A percentile compares a stretch with the other conserved stretches of the same genome.
phyloP scores from a whole-genome alignment of 2,888 invertebrate species.

The Microplitis manilae region DNA sequence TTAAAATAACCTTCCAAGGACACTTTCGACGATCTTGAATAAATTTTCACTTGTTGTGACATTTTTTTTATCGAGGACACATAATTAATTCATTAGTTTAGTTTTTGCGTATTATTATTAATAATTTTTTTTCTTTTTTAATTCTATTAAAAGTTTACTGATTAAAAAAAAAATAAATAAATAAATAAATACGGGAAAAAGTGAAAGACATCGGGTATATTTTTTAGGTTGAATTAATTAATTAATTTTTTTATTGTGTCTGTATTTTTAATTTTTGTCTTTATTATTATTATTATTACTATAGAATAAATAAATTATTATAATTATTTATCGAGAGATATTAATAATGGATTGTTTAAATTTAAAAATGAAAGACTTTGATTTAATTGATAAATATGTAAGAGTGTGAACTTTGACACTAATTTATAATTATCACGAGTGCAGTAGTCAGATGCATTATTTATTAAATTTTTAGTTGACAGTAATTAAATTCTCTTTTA shows the following conservation, averaged over 20 bases:
- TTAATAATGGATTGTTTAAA: neutral
- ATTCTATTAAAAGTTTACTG: neutral
- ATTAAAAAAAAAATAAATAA: neutral
- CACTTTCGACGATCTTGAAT: conserved; percentile 29
- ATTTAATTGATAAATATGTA: too few relatives aligned
- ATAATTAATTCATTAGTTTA: neutral
- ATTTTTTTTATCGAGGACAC: neutral
- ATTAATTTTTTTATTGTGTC: neutral
- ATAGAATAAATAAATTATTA: too few relatives aligned
- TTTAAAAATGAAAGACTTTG: neutral
- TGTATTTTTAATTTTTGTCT: neutral
- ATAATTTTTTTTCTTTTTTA: neutral
- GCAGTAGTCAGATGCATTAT: too few relatives aligned
- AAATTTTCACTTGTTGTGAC: conserved; percentile 27
- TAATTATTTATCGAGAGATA: too few relatives aligned
- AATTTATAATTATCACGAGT: too few relatives aligned
- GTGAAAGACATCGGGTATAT: neutral
- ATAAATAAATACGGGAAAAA: neutral
- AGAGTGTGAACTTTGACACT: too few relatives aligned
- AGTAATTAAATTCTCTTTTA: neutral
- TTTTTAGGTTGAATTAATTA: neutral
- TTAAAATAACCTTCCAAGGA: conserved; percentile 17
- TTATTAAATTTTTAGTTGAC: neutral
- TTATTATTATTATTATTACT: too few relatives aligned
- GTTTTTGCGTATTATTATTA: neutral